These are phyloP conservation scores for Agonopterix alstromeriana DNA, from an alignment of 2,888 invertebrate species.

Conservation along the genomic window DNA sequence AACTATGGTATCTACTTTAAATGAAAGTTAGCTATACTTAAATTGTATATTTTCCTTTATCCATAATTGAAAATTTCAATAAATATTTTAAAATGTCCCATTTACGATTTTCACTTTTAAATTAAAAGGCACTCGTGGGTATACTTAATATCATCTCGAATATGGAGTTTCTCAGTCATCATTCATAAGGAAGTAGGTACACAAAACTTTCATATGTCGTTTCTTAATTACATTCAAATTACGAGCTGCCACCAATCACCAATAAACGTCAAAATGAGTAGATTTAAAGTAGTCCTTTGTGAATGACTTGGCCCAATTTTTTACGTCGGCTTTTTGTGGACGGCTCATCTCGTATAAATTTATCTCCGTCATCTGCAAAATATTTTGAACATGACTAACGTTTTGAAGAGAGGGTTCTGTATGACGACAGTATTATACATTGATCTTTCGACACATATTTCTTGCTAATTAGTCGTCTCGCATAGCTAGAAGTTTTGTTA, in stretches of 20 bases:
- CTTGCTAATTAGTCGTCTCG: too few species aligned
- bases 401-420: not conserved
- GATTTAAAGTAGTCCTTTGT: slow-evolving; percentile 32
- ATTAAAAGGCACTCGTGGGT: not conserved
- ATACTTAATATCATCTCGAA: not conserved
- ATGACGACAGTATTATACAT: too few species aligned
- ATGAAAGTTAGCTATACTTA: too few species aligned
- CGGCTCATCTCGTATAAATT: slow-evolving; percentile 45
- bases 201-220: slow-evolving; percentile 27
- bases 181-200: slow-evolving; percentile 5
- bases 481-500: too few species aligned
- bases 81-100: not conserved
- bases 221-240: slow-evolving; percentile 41
- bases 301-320: slow-evolving; percentile 54
- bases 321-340: slow-evolving; percentile 34
- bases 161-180: slow-evolving; percentile 1
- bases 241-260: slow-evolving; percentile 24
- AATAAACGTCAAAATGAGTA: slow-evolving; percentile 28
- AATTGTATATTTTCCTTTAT: too few species aligned
- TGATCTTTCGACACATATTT: too few species aligned
- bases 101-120: not conserved
- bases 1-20: too few species aligned
- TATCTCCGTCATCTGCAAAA: slow-evolving; percentile 46
- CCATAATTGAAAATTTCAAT: not conserved
- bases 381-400: not conserved